Evolutionary conservation across 2,113 vertebrate genomes (phyloP).

Genomic region (Bettongia penicillata): DNA sequence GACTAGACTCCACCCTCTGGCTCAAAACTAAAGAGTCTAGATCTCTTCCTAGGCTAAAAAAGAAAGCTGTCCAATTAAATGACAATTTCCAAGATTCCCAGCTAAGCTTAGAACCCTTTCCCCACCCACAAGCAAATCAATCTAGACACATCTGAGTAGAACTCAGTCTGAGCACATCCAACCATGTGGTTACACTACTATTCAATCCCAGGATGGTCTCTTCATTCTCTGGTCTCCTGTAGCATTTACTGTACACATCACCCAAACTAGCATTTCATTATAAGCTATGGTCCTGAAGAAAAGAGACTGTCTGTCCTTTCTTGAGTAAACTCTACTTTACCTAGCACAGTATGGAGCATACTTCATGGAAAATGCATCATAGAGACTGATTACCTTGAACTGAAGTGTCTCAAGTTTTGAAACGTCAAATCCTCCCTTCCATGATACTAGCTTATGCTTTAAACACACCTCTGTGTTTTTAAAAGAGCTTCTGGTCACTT

Average conservation of each 20-base stretch:
- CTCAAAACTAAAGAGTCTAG: neutral
- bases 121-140: neutral
- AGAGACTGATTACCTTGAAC: neutral
- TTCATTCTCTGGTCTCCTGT: neutral
- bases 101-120: neutral
- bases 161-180: neutral
- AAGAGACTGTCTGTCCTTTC: neutral
- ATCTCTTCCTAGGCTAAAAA: neutral
- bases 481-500: neutral
- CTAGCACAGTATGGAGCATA: neutral
- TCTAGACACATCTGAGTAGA: neutral
- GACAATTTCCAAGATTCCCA: neutral
- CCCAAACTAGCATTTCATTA: neutral
- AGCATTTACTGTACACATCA: neutral
- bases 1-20: neutral
- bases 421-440: neutral
- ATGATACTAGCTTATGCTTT: neutral
- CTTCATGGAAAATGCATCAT: neutral
- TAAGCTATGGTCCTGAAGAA: neutral
- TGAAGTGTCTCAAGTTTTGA: neutral
- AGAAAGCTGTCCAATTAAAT: neutral
- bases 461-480: neutral
- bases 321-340: neutral
- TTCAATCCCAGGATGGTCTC: neutral
- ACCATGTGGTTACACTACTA: neutral